phyloP scores from a whole-genome alignment of 37 sponge, comb jelly and placozoan genomes.

The Bolinopsis microptera region DNA sequence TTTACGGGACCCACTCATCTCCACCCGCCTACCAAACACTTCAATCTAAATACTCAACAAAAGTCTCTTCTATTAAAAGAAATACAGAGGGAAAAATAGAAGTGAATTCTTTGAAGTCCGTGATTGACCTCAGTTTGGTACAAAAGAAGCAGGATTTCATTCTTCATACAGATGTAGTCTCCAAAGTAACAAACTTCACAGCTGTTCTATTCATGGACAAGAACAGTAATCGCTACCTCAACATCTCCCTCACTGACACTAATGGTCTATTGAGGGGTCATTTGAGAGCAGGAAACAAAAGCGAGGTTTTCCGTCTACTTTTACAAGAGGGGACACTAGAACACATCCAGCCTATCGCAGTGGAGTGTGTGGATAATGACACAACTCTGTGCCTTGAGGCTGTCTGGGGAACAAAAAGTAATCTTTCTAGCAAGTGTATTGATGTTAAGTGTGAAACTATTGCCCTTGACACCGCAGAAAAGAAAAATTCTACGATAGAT shows the following conservation, averaged over 20 bases:
- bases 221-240: neutral
- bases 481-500: neutral
- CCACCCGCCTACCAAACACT: neutral
- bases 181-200: neutral
- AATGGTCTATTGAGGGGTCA: neutral
- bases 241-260: neutral
- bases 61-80: neutral
- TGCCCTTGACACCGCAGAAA: neutral
- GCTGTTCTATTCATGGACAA: neutral
- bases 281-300: neutral
- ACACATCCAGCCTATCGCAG: neutral
- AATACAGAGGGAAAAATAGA: neutral
- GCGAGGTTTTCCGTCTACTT: neutral
- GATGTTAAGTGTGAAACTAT: neutral
- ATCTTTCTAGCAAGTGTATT: neutral
- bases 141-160: neutral
- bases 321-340: neutral
- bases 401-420: neutral
- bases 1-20: neutral
- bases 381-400: neutral
- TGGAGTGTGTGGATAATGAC: neutral
- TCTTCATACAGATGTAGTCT: neutral
- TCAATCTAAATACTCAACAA: neutral
- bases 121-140: neutral
- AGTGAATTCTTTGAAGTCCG: neutral